Base-by-base conservation (phyloP, 2,113 vertebrate genomes). In the Cochlearius cochlearius region DNA sequence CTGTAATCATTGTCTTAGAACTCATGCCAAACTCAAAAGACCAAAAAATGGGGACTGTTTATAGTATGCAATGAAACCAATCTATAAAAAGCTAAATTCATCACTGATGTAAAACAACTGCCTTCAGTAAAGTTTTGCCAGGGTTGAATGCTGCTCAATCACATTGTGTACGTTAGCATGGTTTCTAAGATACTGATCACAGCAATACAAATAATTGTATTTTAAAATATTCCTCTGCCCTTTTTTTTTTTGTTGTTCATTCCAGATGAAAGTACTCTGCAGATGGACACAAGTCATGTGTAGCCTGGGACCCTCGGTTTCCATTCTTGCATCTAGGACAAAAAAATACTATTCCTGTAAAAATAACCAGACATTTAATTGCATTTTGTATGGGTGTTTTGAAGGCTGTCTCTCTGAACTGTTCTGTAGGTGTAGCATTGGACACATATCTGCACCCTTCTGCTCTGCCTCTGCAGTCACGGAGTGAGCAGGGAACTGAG, bases 121-220 rank as follows among this genome's bases (percentile, higher is more conserved):
- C 34, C 55, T 75, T 43, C 74, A 38, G 45, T 15, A 2, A 64
- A 55, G 62, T 59, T 52, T 43, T 41, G 67, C 62, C 72, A 67
- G 88, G 12, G 12, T 7, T 68, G 52, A 72, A 27, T 13, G 76
- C 62, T 39, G 76, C 62, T 71, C 72, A 15, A 2, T 76, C 72
- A 17, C 34, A 1, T 11, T 41, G 49, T 43, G 39, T 56, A 19
- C 38, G 36, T 66, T 66, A 90, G 15, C 9, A 1, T 67, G 52
- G 77, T 87, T 90, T 75, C 85, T 29, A 87, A 59, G 85, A 72
- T 26, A 71, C 81, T 75, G 80, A 58, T 74, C 58, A 43, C 62
- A 58, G 41, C 85, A 83, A 12, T 75, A 52, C 87, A 93, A 79
- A 68, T 49, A 50, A 76, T 49, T 86, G 85, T 53, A 53, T 75